Percentiles rank a stretch among this genome's conserved stretches.
Evolutionary conservation across 2,797 vertebrate species (phyloP).

Genomic region (Hydrolagus colliei): DNA sequence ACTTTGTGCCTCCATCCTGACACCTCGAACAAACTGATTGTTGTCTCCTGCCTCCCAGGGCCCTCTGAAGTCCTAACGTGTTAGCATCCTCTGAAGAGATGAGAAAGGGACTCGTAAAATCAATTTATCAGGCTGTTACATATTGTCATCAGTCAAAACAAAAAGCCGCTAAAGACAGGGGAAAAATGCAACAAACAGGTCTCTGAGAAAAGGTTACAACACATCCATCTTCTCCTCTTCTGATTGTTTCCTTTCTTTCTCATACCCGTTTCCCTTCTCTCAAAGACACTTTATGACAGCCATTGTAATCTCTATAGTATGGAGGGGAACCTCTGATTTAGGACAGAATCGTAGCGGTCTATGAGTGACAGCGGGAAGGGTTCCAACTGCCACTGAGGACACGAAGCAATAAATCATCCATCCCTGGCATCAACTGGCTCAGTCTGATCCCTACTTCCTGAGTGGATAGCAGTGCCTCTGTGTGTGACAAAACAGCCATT

Average conservation of each 20-base stretch:
- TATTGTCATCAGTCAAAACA: conserved; percentile 76
- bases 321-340: conserved; percentile 72
- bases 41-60: conserved; percentile 76
- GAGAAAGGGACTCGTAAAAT: conserved; percentile 71
- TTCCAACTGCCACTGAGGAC: conserved; percentile 90
- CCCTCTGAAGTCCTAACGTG: conserved; percentile 85
- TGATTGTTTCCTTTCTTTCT: conserved; percentile 78
- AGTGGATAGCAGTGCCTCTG: conserved; percentile 69
- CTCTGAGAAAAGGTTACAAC: conserved; percentile 74
- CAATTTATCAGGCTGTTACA: conserved; percentile 75
- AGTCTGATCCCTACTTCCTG: conserved; percentile 66
- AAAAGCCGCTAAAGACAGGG: conserved; percentile 65
- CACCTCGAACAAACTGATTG: conserved; percentile 91
- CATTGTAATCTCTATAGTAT: conserved; percentile 83
- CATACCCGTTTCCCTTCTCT: conserved; percentile 68
- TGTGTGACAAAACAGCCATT: conserved; percentile 82
- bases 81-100: conserved; percentile 81
- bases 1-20: conserved; percentile 81
- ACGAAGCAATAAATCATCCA: conserved; percentile 97
- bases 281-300: conserved; percentile 86
- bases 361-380: conserved; percentile 86
- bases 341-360: conserved; percentile 69
- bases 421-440: conserved; percentile 69
- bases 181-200: conserved; percentile 69
- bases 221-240: conserved; percentile 80